Evolutionary conservation across 2,888 invertebrate genomes (phyloP).

Genomic region (Scotopteryx bipunctaria): DNA sequence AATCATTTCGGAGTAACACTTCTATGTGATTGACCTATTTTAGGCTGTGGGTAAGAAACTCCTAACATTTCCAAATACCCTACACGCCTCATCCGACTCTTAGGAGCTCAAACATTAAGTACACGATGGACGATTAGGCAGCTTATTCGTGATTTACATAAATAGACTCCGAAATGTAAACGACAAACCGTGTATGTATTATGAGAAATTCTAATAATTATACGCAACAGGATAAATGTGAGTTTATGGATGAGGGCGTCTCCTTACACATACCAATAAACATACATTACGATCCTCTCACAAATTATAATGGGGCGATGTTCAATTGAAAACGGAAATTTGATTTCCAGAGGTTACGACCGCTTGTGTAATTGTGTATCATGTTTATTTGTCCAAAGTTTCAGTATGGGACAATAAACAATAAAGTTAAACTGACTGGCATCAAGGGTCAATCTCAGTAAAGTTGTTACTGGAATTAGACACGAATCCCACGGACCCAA

Average conservation of each 20-base stretch:
- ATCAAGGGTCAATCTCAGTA: constrained; percentile 54
- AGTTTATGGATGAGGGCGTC: constrained; percentile 30
- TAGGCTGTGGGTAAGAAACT: constrained; percentile 18
- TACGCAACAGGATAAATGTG: constrained; percentile 41
- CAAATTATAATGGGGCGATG: not conserved
- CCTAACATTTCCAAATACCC: constrained; percentile 35
- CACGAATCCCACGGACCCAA: constrained; percentile 46
- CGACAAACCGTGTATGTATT: constrained; percentile 55
- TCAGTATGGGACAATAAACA: constrained; percentile 43
- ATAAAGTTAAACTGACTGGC: constrained; percentile 43
- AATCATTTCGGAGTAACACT: not conserved
- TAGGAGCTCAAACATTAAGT: constrained; percentile 63
- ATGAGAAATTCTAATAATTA: constrained; percentile 56
- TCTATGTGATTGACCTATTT: constrained; percentile 5
- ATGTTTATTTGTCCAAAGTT: constrained; percentile 11
- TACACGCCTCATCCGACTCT: constrained; percentile 46
- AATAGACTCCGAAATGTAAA: constrained; percentile 56
- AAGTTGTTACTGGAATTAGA: constrained; percentile 47
- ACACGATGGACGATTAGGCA: constrained; percentile 68
- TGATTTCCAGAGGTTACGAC: constrained; percentile 4
- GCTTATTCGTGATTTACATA: constrained; percentile 66
- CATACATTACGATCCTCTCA: not conserved
- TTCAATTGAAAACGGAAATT: not conserved
- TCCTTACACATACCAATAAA: constrained; percentile 1
- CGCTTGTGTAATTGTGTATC: constrained; percentile 1